Conservation (phyloP, 1,140 invertebrate species). For the Pygmarrhopalites habei region DNA sequence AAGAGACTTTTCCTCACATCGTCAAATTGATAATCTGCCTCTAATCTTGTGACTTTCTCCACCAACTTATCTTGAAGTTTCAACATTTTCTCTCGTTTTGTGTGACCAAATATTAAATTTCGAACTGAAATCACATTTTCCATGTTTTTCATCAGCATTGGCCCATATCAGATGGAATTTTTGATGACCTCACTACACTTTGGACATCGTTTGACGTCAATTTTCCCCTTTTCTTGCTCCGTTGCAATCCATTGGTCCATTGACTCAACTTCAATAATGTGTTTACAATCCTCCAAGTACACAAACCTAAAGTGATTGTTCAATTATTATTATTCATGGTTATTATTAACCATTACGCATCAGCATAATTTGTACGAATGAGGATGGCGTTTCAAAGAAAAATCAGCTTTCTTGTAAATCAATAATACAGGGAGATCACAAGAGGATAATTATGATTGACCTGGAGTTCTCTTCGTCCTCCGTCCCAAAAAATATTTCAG, state of each 20-base stretch:
- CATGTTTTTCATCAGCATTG: slow-evolving; percentile 42
- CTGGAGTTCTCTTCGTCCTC: slow-evolving; percentile 51
- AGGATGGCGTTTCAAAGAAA: no score
- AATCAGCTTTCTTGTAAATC: no score
- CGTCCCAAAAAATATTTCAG: slow-evolving; percentile 50
- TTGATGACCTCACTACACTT: slow-evolving; percentile 47
- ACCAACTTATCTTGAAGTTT: no score
- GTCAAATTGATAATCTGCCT: background rate
- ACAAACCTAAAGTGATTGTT: slow-evolving; percentile 48
- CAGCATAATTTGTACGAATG: no score
- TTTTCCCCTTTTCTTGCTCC: slow-evolving; percentile 34
- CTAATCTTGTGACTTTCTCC: no score
- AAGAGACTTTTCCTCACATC: background rate
- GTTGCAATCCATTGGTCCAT: slow-evolving; percentile 51
- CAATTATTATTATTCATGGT: background rate
- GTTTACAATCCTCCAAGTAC: slow-evolving; percentile 55
- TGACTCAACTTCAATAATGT: slow-evolving; percentile 52
- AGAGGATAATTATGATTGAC: slow-evolving; percentile 37
- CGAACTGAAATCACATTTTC: background rate
- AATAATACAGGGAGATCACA: background rate
- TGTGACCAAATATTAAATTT: slow-evolving; percentile 6
- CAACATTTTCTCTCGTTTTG: no score
- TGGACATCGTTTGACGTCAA: slow-evolving; percentile 48
- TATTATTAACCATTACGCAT: background rate
- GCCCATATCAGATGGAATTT: slow-evolving; percentile 45